Evolutionary conservation across 2,888 invertebrate species (phyloP), one percentile per base, ranked within the genome.

Genomic region (Caenorhabditis doughertyi): DNA sequence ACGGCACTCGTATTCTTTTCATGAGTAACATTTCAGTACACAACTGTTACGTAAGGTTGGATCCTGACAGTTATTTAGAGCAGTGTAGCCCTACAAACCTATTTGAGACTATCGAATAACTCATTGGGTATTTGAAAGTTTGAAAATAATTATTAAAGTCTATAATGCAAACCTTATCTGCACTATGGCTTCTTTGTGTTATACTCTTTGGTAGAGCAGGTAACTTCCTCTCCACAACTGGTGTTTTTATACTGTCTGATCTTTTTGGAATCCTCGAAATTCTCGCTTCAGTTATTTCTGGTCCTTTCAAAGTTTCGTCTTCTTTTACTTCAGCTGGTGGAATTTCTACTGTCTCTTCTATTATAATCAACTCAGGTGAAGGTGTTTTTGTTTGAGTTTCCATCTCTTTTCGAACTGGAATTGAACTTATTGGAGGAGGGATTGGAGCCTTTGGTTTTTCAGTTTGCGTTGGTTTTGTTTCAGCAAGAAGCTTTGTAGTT

Each of bases 211-310:
- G 88, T 18, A 86, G 51, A 8, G 76, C 64, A 0, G 88, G 88
- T 49, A 88, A 49, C 60, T 88, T 88, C 23, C 88, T 71, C 80
- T 88, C 88, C 5, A 86, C 51, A 25, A 86, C 82, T 13, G 85
- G 85, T 9, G 88, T 86, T 73, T 87, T 88, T 27, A 84, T 83
- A 47, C 85, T 85, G 47, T 87, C 88, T n/a, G 76, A 35, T 55
- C 86, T 64, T 49, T 87, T 87, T 27, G 88, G 88, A 44, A 88
- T 88, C 7, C 88, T 64, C 9, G 88, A 88, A 18, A 87, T 84
- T 13, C 86, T 21, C 0, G 87, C 85, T 29, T 88, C 88, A 3
- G 87, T 84, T 44, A 88, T 85, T 56, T 88, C 85, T 21, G 87
- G 88, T 23, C 79, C 85, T 25, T 80, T 80, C 29, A 60, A 55